Conservation (phyloP, 2,797 vertebrate species). For the Acrossocheilus fasciatus region DNA sequence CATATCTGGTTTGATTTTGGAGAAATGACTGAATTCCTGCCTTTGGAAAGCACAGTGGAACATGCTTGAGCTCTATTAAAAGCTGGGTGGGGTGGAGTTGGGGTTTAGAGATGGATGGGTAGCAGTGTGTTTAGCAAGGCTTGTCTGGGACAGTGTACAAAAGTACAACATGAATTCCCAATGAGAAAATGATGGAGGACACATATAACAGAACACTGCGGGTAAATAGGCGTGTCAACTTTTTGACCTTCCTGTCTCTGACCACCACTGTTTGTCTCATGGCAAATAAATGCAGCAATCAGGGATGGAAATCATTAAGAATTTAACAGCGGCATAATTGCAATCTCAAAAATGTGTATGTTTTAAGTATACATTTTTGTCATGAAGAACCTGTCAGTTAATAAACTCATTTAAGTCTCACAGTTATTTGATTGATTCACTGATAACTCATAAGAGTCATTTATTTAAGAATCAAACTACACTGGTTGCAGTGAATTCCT, state of each 20-base stretch:
- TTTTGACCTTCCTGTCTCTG: constrained; percentile 36
- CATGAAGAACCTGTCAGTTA: not conserved
- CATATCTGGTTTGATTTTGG: constrained; percentile 78
- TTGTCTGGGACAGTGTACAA: constrained; percentile 48
- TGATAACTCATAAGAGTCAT: not conserved
- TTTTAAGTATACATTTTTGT: not conserved
- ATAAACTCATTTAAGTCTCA: not conserved
- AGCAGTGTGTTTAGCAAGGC: constrained; percentile 38
- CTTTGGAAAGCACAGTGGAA: constrained; percentile 69
- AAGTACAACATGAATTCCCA: constrained; percentile 49
- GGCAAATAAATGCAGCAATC: constrained; percentile 58
- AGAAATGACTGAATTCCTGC: constrained; percentile 70
- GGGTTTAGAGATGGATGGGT: constrained; percentile 52
- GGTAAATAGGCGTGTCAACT: constrained; percentile 56
- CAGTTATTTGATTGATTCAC: not conserved
- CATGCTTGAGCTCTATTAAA: constrained; percentile 69
- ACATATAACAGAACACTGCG: constrained; percentile 31
- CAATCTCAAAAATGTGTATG: not conserved
- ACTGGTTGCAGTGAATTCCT: not conserved
- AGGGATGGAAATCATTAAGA: constrained; percentile 43
- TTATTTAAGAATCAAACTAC: not conserved
- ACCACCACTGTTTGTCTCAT: constrained; percentile 37
- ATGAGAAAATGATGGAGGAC: constrained; percentile 44
- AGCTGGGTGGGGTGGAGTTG: constrained; percentile 67
- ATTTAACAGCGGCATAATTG: not conserved